These are phyloP conservation scores for Rhea americana DNA, from an alignment of 2,113 vertebrate genomes.

Conservation along the genomic window DNA sequence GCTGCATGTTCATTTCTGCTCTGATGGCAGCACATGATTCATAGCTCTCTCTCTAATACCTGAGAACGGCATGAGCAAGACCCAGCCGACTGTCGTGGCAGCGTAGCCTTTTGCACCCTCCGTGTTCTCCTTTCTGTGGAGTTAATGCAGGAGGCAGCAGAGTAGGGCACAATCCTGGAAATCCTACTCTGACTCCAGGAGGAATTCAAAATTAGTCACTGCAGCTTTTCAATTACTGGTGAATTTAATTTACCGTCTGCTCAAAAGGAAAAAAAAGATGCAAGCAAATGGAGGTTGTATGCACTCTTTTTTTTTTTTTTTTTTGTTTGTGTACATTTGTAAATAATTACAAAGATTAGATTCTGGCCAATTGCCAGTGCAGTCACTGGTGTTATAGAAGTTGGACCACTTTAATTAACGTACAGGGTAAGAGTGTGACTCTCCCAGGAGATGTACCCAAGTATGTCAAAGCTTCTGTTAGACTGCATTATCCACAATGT, in stretches of 20 bases:
- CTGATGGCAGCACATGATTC: not conserved
- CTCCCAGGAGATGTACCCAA: constrained; percentile 1
- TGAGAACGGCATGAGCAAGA: not conserved
- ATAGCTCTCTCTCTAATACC: not conserved
- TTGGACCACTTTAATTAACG: not conserved
- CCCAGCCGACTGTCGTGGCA: not conserved
- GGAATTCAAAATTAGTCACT: not conserved
- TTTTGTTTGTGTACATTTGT: not conserved
- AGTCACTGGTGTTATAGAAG: not conserved
- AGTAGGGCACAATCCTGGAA: not conserved
- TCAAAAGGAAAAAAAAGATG: not conserved
- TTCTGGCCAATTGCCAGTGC: not conserved
- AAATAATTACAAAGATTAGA: not conserved
- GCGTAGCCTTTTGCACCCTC: not conserved
- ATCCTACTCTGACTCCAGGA: not conserved
- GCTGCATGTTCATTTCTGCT: not conserved
- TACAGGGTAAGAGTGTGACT: not conserved
- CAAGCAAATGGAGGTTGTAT: not conserved
- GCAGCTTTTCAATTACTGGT: not conserved
- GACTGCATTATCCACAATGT: not conserved
- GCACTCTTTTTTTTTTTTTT: not conserved
- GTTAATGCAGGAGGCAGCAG: not conserved
- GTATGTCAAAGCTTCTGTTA: not conserved
- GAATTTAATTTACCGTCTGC: constrained; percentile 1
- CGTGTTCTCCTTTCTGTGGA: not conserved